Conservation (phyloP, 2,797 vertebrate species). For the Xenopus petersii region DNA sequence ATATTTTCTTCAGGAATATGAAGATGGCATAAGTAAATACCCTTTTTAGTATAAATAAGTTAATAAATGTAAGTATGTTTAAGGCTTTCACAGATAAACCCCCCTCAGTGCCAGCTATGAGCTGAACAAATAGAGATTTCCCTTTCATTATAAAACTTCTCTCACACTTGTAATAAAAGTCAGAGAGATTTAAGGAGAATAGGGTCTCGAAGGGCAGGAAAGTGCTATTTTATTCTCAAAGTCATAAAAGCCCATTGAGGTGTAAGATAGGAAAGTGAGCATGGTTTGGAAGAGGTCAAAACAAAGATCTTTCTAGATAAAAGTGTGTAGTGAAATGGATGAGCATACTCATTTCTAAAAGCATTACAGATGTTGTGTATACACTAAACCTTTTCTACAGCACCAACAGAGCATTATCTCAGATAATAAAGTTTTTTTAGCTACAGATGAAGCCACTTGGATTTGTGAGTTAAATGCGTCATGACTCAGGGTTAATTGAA, state of each 20-base stretch:
- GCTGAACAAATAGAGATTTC: conserved; percentile 15
- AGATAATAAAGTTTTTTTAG: too few species aligned
- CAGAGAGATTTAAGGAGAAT: conserved; percentile 20
- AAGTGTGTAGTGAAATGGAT: not conserved
- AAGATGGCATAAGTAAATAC: conserved; percentile 14
- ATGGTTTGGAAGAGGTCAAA: not conserved
- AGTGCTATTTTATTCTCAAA: conserved; percentile 12
- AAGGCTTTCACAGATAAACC: conserved; percentile 21
- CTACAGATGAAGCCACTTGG: too few species aligned
- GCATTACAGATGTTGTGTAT: not conserved
- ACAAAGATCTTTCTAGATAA: conserved; percentile 4
- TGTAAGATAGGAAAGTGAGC: conserved; percentile 5
- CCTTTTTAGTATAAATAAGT: conserved; percentile 15
- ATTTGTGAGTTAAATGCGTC: too few species aligned
- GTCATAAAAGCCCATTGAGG: conserved; percentile 9
- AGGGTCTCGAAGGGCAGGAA: conserved; percentile 11
- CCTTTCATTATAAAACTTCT: conserved; percentile 7
- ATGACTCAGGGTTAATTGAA: too few species aligned
- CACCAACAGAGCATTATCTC: too few species aligned
- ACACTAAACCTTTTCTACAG: too few species aligned
- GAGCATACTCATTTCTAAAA: not conserved
- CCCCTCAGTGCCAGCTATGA: not conserved
- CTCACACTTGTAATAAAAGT: conserved; percentile 21
- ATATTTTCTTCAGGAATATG: not conserved
- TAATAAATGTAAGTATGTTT: conserved; percentile 19